phyloP scores from a whole-genome alignment of 2,888 invertebrate genomes.

The Erynnis tages region DNA sequence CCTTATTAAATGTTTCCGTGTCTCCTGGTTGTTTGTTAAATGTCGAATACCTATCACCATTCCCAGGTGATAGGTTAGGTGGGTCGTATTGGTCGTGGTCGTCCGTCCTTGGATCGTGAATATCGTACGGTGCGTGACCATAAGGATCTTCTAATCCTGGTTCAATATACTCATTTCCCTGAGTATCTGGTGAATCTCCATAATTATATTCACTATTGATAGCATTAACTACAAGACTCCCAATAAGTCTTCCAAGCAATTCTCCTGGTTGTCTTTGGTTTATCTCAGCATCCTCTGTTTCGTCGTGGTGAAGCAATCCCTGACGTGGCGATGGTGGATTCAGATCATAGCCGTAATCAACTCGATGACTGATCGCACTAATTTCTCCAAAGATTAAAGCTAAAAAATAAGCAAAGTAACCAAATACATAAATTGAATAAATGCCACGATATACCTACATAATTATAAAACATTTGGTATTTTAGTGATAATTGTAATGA shows the following conservation, averaged over 20 bases:
- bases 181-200: not conserved
- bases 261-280: not conserved
- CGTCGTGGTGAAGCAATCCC: not conserved
- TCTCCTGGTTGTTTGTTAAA: not conserved
- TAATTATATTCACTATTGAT: not conserved
- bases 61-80: no score
- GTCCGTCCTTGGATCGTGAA: not conserved
- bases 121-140: not conserved
- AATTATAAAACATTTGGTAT: no score
- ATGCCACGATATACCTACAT: no score
- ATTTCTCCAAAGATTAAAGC: no score
- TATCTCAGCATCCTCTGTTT: no score
- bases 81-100: no score
- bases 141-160: not conserved
- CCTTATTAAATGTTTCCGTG: not conserved
- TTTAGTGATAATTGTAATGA: no score
- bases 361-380: no score
- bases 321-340: not conserved
- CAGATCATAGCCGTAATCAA: no score
- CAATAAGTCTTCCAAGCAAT: not conserved
- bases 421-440: no score
- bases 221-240: not conserved
- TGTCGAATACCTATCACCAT: not conserved
- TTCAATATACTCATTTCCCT: not conserved
- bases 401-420: no score